Evolutionary conservation across 1,140 invertebrate species (phyloP).

Genomic region (Euura lappo): DNA sequence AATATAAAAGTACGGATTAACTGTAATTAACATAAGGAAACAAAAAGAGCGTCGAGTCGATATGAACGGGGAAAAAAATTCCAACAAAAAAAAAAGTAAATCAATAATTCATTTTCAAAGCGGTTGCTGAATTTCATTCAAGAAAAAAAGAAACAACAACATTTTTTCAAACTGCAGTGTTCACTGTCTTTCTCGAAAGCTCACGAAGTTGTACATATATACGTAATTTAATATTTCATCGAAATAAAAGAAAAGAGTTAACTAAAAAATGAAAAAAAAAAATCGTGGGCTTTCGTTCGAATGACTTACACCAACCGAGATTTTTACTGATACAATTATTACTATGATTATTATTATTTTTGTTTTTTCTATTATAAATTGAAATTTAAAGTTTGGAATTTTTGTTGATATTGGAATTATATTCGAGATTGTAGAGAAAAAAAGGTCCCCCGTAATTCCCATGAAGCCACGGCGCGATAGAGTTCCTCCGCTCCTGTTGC

Average conservation of each 20-base stretch:
- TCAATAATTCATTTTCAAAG: background rate
- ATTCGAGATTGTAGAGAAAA: too few relatives aligned
- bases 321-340: background rate
- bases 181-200: too few relatives aligned
- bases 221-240: constrained; percentile 45
- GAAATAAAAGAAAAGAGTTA: background rate
- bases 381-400: too few relatives aligned
- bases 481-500: constrained; percentile 47
- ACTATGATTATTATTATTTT: background rate
- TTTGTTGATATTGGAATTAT: too few relatives aligned
- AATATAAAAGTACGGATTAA: background rate
- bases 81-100: too few relatives aligned
- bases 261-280: background rate
- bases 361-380: constrained; percentile 11
- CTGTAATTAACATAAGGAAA: constrained; percentile 36
- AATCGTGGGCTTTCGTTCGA: too few relatives aligned
- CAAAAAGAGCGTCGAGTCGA: constrained; percentile 42
- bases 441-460: too few relatives aligned
- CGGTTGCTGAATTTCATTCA: background rate
- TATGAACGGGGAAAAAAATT: constrained; percentile 34
- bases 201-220: constrained; percentile 42
- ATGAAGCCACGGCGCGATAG: constrained; percentile 34
- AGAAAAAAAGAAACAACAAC: background rate
- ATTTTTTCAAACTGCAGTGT: too few relatives aligned
- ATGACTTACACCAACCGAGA: too few relatives aligned